phyloP scores from a whole-genome alignment of 2,888 invertebrate species.

The Apotomis betuletana region DNA sequence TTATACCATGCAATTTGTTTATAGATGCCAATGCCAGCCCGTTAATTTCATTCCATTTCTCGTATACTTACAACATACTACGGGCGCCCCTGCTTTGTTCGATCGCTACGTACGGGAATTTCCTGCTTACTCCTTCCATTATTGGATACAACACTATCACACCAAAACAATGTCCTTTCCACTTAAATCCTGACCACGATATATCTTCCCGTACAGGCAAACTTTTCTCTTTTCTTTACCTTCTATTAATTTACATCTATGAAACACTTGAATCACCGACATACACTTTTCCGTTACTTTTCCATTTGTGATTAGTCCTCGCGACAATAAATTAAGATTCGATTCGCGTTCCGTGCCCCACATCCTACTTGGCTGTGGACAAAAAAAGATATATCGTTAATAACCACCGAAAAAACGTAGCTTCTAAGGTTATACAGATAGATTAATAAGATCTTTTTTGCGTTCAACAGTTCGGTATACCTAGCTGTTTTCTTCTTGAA shows the following conservation, averaged over 20 bases:
- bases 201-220: conserved; percentile 70
- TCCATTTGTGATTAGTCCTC: conserved; percentile 75
- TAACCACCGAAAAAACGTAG: background rate
- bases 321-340: conserved; percentile 82
- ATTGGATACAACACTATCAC: conserved; percentile 83
- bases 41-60: conserved; percentile 53
- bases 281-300: conserved; percentile 79
- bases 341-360: conserved; percentile 65
- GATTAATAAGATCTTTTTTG: too few relatives aligned
- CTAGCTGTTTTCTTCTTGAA: too few relatives aligned
- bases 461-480: too few relatives aligned
- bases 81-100: conserved; percentile 64
- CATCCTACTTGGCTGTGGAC: conserved; percentile 76
- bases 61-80: conserved; percentile 68
- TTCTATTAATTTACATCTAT: conserved; percentile 64
- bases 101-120: conserved; percentile 71
- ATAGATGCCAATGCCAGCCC: conserved; percentile 62
- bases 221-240: conserved; percentile 47
- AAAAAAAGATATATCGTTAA: conserved; percentile 45
- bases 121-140: conserved; percentile 76
- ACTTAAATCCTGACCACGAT: conserved; percentile 62
- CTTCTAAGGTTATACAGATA: too few relatives aligned
- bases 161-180: conserved; percentile 78
- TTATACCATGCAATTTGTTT: conserved; percentile 58
- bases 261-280: conserved; percentile 74